These are phyloP conservation scores for Bombus confusus DNA, from an alignment of 1,140 invertebrate species.

Conservation along the genomic window DNA sequence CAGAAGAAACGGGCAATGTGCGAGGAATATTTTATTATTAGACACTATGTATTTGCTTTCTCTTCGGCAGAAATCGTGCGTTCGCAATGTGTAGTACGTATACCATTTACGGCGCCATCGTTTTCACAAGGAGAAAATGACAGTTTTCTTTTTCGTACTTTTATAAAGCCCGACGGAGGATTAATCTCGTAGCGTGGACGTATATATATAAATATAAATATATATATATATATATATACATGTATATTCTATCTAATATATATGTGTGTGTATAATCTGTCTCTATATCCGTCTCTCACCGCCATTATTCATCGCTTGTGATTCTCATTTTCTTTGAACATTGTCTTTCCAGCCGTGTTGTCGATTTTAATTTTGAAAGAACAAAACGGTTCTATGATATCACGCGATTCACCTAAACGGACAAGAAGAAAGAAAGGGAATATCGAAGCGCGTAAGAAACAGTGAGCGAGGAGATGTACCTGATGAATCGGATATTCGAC, in stretches of 20 bases:
- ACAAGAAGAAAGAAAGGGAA: background rate
- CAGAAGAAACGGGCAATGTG: constrained; percentile 5
- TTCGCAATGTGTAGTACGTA: constrained; percentile 59
- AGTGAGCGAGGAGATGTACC: constrained; percentile 64
- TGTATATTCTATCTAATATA: background rate
- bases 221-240: background rate
- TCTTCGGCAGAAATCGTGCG: constrained; percentile 52
- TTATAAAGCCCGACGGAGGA: constrained; percentile 56
- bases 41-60: constrained; percentile 56
- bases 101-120: constrained; percentile 39
- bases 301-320: background rate
- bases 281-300: background rate
- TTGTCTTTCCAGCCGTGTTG: background rate
- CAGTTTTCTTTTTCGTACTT: constrained; percentile 62
- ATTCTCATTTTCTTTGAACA: background rate
- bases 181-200: constrained; percentile 42
- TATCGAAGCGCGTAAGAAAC: constrained; percentile 3
- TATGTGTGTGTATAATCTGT: constrained; percentile 40
- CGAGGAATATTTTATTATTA: constrained; percentile 64
- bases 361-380: constrained; percentile 17
- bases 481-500: constrained; percentile 67
- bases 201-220: constrained; percentile 3
- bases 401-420: constrained; percentile 40
- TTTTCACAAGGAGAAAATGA: constrained; percentile 15
- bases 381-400: constrained; percentile 12